These are phyloP conservation scores for Drosophila mayaguana DNA, from an alignment of 2,888 invertebrate species.

Conservation along the genomic window DNA sequence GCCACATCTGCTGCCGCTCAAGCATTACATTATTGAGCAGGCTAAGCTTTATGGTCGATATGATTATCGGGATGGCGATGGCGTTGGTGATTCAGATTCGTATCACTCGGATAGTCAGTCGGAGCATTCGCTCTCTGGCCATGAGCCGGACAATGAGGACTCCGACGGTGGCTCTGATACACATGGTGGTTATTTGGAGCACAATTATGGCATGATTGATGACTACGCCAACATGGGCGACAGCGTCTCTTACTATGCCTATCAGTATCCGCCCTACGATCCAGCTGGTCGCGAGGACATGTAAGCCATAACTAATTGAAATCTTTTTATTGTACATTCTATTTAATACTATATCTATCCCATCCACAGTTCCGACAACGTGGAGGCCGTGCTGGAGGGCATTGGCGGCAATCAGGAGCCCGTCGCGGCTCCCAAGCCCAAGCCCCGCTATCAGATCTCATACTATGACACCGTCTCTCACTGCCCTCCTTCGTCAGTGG, in stretches of 20 bases:
- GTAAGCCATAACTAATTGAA: slow-evolving; percentile 63
- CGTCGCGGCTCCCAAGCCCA: slow-evolving; percentile 59
- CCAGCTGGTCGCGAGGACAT: slow-evolving; percentile 86
- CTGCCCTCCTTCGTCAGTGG: slow-evolving; percentile 49
- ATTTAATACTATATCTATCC: not conserved
- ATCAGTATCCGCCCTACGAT: slow-evolving; percentile 87
- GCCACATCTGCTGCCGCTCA: slow-evolving; percentile 92
- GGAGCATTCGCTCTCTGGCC: slow-evolving; percentile 88
- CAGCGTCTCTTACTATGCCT: slow-evolving; percentile 88
- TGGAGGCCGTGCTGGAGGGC: slow-evolving; percentile 85
- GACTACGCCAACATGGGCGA: slow-evolving; percentile 85
- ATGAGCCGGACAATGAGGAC: slow-evolving; percentile 91
- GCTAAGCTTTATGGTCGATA: slow-evolving; percentile 89
- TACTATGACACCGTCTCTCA: slow-evolving; percentile 78
- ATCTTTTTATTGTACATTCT: not conserved
- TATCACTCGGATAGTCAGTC: slow-evolving; percentile 92
- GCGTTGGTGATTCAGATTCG: slow-evolving; percentile 90
- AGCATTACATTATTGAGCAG: slow-evolving; percentile 95
- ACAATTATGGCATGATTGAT: slow-evolving; percentile 86
- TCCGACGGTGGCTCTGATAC: slow-evolving; percentile 89
- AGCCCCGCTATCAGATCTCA: slow-evolving; percentile 78
- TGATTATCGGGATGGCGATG: slow-evolving; percentile 85
- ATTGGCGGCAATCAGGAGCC: slow-evolving; percentile 75
- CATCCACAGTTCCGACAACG: slow-evolving; percentile 84
- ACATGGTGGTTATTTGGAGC: slow-evolving; percentile 88